Percentiles rank a stretch among this genome's conserved stretches.
These are phyloP conservation scores for Callaeas wilsoni DNA, from an alignment of 2,113 vertebrate species.

Conservation along the genomic window DNA sequence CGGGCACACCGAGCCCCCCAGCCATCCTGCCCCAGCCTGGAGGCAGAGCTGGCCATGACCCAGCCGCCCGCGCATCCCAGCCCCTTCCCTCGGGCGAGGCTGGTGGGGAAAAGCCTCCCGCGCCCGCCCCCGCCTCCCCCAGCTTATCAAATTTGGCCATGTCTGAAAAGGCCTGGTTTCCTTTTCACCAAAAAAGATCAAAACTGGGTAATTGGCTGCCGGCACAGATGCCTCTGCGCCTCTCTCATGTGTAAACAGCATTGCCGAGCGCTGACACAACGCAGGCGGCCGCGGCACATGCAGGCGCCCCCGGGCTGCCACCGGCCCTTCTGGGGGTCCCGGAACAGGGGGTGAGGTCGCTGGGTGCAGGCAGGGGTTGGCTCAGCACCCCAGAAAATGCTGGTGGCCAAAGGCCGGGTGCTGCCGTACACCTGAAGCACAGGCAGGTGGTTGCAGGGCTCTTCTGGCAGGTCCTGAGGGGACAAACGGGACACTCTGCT, in stretches of 20 bases:
- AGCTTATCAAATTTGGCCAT: slow-evolving; percentile 65
- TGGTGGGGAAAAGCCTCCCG: background rate
- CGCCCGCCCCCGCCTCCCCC: background rate
- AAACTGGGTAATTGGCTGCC: slow-evolving; percentile 66
- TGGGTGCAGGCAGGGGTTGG: background rate
- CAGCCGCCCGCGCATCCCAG: background rate
- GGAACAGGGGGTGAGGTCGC: rapidly evolving
- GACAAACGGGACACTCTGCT: background rate
- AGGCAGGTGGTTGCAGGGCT: background rate
- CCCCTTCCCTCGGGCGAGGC: background rate
- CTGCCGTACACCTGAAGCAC: rapidly evolving
- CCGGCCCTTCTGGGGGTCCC: background rate
- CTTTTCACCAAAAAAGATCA: slow-evolving; percentile 74
- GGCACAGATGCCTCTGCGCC: slow-evolving; percentile 54
- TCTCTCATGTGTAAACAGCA: slow-evolving; percentile 68
- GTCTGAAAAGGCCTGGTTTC: slow-evolving; percentile 59
- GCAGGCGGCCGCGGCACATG: background rate
- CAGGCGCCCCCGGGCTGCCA: background rate
- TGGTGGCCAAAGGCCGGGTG: rapidly evolving
- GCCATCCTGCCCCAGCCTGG: rapidly evolving
- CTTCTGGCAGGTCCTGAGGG: background rate
- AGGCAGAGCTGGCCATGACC: background rate
- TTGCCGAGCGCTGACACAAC: slow-evolving; percentile 63
- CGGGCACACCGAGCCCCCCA: rapidly evolving
- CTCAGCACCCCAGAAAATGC: background rate